Conservation (phyloP, 2,113 vertebrate genomes). For the Euleptes europaea region DNA sequence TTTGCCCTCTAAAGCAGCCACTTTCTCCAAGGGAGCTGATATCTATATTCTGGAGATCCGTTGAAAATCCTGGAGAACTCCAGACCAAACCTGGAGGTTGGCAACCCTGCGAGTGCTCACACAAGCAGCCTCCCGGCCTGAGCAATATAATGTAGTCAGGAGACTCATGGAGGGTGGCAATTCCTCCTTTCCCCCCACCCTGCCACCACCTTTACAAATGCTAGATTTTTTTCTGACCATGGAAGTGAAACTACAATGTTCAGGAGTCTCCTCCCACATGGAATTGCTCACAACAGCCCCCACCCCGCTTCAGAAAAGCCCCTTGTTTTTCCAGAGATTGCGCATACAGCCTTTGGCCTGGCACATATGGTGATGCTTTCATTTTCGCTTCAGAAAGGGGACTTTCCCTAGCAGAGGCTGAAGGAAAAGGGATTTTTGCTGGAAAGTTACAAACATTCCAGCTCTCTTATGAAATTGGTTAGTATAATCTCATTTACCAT, state of each 20-base stretch:
- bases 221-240: neutral
- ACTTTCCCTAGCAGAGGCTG: slow-evolving; percentile 17
- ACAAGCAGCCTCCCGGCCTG: neutral
- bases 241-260: neutral
- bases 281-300: neutral
- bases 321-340: neutral
- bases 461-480: neutral
- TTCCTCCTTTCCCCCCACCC: too few relatives aligned
- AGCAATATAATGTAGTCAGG: neutral
- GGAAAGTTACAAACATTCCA: slow-evolving; percentile 65
- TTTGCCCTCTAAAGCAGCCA: too few relatives aligned
- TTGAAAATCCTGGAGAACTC: too few relatives aligned
- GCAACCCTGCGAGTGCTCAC: too few relatives aligned
- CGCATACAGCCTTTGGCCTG: neutral
- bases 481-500: too few relatives aligned
- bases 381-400: slow-evolving; percentile 51
- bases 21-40: too few relatives aligned
- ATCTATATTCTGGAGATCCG: too few relatives aligned
- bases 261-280: neutral
- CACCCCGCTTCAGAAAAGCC: neutral
- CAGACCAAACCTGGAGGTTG: too few relatives aligned
- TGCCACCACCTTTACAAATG: neutral
- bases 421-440: slow-evolving; percentile 47
- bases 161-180: neutral
- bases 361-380: slow-evolving; percentile 6